A percentile compares a stretch with the other conserved stretches of the same genome.
These are phyloP conservation scores for Flabesymbios commensalis DNA, from an alignment of 2,888 invertebrate genomes.

Conservation along the genomic window DNA sequence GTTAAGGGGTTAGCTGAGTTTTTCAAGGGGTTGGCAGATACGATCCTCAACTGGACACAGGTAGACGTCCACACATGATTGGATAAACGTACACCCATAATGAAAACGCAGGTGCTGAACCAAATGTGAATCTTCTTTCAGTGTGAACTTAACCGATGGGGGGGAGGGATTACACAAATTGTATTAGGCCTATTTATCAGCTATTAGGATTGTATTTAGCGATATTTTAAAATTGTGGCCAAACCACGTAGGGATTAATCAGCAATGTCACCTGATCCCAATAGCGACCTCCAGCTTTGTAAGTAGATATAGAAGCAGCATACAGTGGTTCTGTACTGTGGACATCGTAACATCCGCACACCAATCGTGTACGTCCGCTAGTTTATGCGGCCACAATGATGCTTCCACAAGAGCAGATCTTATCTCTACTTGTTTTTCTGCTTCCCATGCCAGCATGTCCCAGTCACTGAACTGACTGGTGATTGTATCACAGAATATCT, in stretches of 20 bases:
- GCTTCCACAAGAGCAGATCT: conserved; percentile 13
- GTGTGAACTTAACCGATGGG: no score
- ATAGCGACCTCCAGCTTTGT: neutral
- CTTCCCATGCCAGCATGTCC: conserved; percentile 10
- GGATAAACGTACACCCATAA: no score
- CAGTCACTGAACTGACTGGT: neutral
- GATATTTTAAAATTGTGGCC: no score
- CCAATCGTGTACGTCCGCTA: conserved; percentile 16
- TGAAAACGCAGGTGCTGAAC: no score
- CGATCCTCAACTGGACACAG: no score
- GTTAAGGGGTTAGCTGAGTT: no score
- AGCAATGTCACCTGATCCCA: neutral
- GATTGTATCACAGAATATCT: conserved; percentile 5
- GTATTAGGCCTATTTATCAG: no score
- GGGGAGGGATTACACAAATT: no score
- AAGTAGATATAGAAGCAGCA: conserved; percentile 16
- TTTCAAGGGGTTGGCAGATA: no score
- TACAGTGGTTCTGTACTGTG: conserved; percentile 12
- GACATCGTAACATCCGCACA: conserved; percentile 18
- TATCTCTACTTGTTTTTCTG: neutral
- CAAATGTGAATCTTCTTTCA: no score
- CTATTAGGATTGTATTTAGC: no score
- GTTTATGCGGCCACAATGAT: conserved; percentile 16
- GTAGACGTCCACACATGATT: no score
- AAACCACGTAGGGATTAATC: neutral